These are phyloP conservation scores for Diadophis punctatus DNA, from an alignment of 2,113 vertebrate genomes.

Conservation along the genomic window DNA sequence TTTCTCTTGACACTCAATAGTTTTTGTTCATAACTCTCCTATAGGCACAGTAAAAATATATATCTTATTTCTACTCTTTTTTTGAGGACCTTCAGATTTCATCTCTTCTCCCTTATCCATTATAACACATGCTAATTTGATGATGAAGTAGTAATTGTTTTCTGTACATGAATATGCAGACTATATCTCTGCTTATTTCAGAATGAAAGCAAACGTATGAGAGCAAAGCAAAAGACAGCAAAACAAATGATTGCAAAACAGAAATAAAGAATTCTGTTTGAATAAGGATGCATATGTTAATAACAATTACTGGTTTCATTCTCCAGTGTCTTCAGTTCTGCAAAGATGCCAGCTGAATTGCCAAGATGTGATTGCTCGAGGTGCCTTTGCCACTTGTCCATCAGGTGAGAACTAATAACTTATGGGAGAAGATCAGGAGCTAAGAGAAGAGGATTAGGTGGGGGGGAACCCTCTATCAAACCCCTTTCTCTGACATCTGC, in stretches of 20 bases:
- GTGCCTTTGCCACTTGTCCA: slow-evolving; percentile 32
- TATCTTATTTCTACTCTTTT: background rate
- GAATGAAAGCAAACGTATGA: background rate
- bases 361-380: background rate
- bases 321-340: background rate
- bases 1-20: background rate
- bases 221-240: background rate
- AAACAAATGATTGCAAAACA: background rate
- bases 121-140: background rate
- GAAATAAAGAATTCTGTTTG: background rate
- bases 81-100: background rate
- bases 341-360: background rate
- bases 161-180: background rate
- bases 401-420: slow-evolving; percentile 20
- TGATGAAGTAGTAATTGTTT: background rate
- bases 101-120: background rate
- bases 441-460: too few relatives aligned
- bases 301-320: background rate
- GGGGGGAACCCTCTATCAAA: background rate
- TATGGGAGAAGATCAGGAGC: background rate
- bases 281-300: background rate
- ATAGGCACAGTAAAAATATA: background rate
- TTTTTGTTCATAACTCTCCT: background rate
- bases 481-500: background rate
- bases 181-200: background rate